Evolutionary conservation across 2,888 invertebrate species (phyloP), one percentile per base, ranked within the genome.

Genomic region (Melangyna quadrimaculata): DNA sequence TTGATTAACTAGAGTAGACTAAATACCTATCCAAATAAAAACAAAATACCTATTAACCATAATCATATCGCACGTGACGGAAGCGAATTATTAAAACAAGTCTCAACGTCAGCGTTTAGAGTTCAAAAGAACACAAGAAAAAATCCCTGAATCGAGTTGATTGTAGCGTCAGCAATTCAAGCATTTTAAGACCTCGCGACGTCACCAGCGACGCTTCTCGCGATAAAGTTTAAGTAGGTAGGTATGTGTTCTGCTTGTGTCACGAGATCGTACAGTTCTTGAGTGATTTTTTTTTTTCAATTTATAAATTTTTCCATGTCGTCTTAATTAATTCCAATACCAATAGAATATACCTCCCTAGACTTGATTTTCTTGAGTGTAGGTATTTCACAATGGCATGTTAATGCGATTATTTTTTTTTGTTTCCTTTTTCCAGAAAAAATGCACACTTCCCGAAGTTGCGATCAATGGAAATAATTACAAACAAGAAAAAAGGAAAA

Each of bases 251-350:
- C 17, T 40, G 24, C 27, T 19, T 51, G 37, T n/a, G 12, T 75
- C 83, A 79, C 75, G 74, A 78, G 83, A 79, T 75, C 59, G 40
- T 7, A 19, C 48, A 59, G 35, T 59, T 78, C 53, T 82, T 75
- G 32, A 69, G 48, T 51, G 37, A 14, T 29, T 48, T 48, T 69
- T 48, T 48, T 69, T 40, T 45, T 48, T 19, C n/a, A 55, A 63
- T 40, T 17, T 10, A 14, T 14, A 17, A 61, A 19, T n/a, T 43
- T 29, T 48, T 45, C 17, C 35, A 17, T 43, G 35, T 14, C 0
- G 0, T 9, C 22, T 3, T 4, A 35, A 7, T 24, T 19, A n/a
- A 32, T 22, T 53, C 24, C 4, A 9, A 45, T 4, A n/a, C n/a
- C n/a, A n/a, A n/a, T n/a, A n/a, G n/a, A n/a, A n/a, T n/a, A n/a